These are phyloP conservation scores for Callithrix jacchus DNA, from an alignment of 2,113 vertebrate genomes.

Conservation along the genomic window DNA sequence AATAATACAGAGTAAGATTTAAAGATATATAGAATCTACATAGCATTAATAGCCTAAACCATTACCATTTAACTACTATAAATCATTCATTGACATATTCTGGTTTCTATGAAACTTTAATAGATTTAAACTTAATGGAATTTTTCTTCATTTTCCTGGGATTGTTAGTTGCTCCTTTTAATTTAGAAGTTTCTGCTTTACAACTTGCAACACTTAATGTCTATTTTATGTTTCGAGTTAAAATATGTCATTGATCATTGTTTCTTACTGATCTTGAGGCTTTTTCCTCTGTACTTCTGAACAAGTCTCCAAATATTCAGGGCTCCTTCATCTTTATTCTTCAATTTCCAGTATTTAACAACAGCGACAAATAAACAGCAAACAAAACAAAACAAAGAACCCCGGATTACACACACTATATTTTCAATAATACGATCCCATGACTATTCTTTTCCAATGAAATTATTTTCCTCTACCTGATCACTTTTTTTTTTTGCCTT, in stretches of 20 bases:
- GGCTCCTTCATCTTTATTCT: background rate
- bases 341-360: background rate
- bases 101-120: background rate
- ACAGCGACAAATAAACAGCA: background rate
- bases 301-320: background rate
- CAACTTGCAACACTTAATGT: background rate
- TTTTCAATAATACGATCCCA: background rate
- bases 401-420: background rate
- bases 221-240: background rate
- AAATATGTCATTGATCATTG: background rate
- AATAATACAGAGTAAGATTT: background rate
- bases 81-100: background rate
- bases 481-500: background rate
- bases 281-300: background rate
- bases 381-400: background rate
- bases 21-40: background rate
- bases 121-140: background rate
- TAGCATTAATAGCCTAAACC: background rate
- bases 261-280: background rate
- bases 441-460: background rate
- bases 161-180: background rate
- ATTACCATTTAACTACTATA: background rate
- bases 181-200: background rate
- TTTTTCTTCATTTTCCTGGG: background rate
- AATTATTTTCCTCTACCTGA: background rate